phyloP scores from a whole-genome alignment of 2,797 vertebrate species.

The Phalanger gymnotis region DNA sequence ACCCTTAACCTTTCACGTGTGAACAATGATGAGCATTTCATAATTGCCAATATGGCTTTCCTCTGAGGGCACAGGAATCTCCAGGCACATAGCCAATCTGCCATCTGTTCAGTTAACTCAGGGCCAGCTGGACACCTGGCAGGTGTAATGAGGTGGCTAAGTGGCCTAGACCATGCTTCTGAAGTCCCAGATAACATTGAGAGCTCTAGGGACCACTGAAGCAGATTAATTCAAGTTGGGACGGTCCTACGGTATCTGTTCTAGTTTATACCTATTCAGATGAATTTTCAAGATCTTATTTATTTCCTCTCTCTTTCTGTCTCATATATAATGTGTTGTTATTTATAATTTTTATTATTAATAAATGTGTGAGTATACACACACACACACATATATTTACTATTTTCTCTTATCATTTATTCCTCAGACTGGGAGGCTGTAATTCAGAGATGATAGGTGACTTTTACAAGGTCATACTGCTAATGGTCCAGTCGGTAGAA shows the following conservation, averaged over 20 bases:
- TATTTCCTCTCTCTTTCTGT: too few relatives aligned
- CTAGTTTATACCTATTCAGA: neutral
- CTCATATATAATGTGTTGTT: neutral
- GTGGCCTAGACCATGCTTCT: conserved; percentile 43
- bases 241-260: neutral
- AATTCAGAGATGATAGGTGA: neutral
- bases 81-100: conserved; percentile 69
- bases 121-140: conserved; percentile 73
- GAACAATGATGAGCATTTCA: conserved; percentile 71
- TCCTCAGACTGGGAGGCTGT: neutral
- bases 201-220: conserved; percentile 40
- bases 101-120: conserved; percentile 66
- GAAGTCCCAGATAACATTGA: conserved; percentile 60
- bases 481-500: neutral
- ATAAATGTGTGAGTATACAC: neutral
- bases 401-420: neutral
- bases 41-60: conserved; percentile 76
- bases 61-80: conserved; percentile 65
- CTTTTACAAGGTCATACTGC: neutral
- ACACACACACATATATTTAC: neutral
- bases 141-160: conserved; percentile 61
- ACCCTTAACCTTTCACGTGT: conserved; percentile 73
- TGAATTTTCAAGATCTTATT: neutral
- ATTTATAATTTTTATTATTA: neutral
- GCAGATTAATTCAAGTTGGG: conserved; percentile 22